phyloP scores from a whole-genome alignment of 1,140 invertebrate genomes.

The Orchestia grillus region DNA sequence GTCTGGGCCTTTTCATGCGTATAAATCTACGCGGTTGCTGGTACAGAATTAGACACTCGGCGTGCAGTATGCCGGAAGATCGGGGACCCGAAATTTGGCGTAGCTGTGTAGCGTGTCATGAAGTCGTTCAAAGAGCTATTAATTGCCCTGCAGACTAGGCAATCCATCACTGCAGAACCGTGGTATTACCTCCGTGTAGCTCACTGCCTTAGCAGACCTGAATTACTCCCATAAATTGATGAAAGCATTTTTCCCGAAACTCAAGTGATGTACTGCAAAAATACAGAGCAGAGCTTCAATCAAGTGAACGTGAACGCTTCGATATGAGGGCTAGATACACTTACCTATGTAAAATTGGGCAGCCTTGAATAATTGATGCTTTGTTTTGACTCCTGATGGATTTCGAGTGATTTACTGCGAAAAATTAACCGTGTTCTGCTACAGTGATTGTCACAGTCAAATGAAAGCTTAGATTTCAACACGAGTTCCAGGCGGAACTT shows the following conservation, averaged over 20 bases:
- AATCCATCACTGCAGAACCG: conserved; percentile 17
- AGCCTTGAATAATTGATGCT: not conserved
- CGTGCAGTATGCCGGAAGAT: not conserved
- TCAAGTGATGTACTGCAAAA: conserved; percentile 8
- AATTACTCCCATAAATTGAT: not conserved
- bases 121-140: conserved; percentile 32
- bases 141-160: not conserved
- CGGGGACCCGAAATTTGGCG: not conserved
- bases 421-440: not conserved
- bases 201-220: not conserved
- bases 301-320: not conserved
- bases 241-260: not conserved
- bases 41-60: not conserved
- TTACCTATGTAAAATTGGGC: not conserved
- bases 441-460: not conserved
- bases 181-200: conserved; percentile 24
- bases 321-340: not conserved
- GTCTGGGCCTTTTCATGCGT: not conserved
- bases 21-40: not conserved
- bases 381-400: not conserved
- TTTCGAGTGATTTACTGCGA: not conserved
- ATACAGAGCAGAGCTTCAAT: not conserved
- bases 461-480: not conserved
- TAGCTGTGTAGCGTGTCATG: not conserved
- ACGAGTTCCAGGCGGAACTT: not conserved